Conservation (phyloP, 2,888 invertebrate species). For the Kryphioiulus occultus region DNA sequence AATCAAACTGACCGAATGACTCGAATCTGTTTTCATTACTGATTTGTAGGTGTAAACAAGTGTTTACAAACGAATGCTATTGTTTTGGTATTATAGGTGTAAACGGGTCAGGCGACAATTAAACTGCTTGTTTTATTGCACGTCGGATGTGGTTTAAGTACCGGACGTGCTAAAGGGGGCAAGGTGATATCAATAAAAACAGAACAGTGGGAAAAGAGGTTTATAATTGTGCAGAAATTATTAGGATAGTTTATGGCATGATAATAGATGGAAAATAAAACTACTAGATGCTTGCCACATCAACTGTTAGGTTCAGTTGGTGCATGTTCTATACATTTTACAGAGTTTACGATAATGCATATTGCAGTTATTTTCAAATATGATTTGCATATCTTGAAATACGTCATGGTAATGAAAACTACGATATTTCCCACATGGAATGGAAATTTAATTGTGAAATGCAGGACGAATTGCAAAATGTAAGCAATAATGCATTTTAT, state of each 20-base stretch:
- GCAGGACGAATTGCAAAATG: too few species aligned
- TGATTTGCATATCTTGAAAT: too few species aligned
- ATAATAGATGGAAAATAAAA: neutral
- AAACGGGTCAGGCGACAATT: conserved; percentile 20
- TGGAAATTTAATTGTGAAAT: too few species aligned
- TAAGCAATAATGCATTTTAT: too few species aligned
- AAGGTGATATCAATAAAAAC: neutral
- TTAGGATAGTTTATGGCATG: neutral
- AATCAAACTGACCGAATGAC: neutral
- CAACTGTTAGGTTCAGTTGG: too few species aligned
- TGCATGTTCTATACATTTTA: too few species aligned
- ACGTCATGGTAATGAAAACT: too few species aligned
- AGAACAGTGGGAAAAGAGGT: neutral
- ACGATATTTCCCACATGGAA: too few species aligned
- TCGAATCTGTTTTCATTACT: neutral
- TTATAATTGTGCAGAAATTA: neutral
- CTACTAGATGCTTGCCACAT: neutral
- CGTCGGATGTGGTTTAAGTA: neutral
- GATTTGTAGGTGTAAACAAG: conserved; percentile 9
- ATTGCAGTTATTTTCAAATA: too few species aligned
- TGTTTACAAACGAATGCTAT: neutral
- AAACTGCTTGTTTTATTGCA: neutral
- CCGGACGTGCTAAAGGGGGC: conserved; percentile 1
- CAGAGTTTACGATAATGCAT: too few species aligned
- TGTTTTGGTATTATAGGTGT: neutral